These are phyloP conservation scores for Imbricaverruca yamaguchii DNA, from an alignment of 2,888 invertebrate species.

Conservation along the genomic window DNA sequence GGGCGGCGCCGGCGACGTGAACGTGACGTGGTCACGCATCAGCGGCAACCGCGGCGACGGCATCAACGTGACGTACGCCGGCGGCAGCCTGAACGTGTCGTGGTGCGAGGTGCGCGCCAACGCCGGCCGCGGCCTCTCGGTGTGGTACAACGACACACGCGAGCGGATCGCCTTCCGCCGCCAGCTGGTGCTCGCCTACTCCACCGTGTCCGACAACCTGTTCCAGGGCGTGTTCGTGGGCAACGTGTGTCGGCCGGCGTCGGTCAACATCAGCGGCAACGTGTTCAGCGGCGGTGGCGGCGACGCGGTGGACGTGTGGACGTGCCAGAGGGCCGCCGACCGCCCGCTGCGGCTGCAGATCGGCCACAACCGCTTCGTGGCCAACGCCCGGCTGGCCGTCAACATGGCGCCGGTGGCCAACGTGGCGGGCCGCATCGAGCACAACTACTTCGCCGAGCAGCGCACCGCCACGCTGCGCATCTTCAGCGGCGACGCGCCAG, in stretches of 20 bases:
- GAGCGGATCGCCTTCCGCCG: slow-evolving; percentile 43
- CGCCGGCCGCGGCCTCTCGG: slow-evolving; percentile 65
- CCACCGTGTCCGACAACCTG: slow-evolving; percentile 63
- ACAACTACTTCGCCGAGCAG: slow-evolving; percentile 80
- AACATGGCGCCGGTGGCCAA: slow-evolving; percentile 75
- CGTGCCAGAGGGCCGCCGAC: slow-evolving; percentile 59
- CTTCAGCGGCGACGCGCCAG: slow-evolving; percentile 56
- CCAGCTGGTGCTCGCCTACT: not conserved
- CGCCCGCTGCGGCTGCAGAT: slow-evolving; percentile 56
- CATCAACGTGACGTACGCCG: slow-evolving; percentile 88
- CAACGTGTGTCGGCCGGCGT: slow-evolving; percentile 71
- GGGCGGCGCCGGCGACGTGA: slow-evolving; percentile 87
- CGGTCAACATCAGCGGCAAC: slow-evolving; percentile 86
- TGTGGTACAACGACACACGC: slow-evolving; percentile 79
- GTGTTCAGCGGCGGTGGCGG: slow-evolving; percentile 70
- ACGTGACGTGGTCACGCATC: slow-evolving; percentile 81
- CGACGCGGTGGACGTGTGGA: slow-evolving; percentile 70
- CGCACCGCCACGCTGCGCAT: slow-evolving; percentile 68
- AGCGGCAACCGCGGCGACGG: slow-evolving; percentile 90
- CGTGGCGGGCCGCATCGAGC: slow-evolving; percentile 66
- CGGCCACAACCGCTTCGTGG: slow-evolving; percentile 75
- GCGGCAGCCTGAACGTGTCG: slow-evolving; percentile 88
- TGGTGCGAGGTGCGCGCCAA: slow-evolving; percentile 77
- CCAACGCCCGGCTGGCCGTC: slow-evolving; percentile 61
- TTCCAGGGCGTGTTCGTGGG: slow-evolving; percentile 85